Base-by-base conservation (phyloP, 2,797 vertebrate genomes). In the Gallirallus australis region DNA sequence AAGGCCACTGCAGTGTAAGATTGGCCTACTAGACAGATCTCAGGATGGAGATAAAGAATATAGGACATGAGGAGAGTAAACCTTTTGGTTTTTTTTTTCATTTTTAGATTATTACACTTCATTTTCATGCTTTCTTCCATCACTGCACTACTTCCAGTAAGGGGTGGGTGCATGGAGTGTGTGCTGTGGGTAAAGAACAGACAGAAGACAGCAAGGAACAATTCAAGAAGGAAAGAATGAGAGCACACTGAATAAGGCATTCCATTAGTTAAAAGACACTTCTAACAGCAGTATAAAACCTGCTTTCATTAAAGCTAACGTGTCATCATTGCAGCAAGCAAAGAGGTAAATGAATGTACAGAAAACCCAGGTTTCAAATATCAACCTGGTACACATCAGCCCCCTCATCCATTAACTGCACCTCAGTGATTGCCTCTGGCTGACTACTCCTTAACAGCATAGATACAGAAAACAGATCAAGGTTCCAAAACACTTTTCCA, bases 311-410 rank as follows among this genome's bases (percentile, higher is more conserved):
- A 92, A 88, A 93, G 30, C 86, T 63, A 86, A 54, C 33, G 52
- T 9, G 30, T 64, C 50, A 86, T 54, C 77, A 72, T 25, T 88
- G 79, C 72, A 95, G 89, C 82, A 95, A 85, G 39, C n/a, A 56
- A 72, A 72, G 57, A 90, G 71, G n/a, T 40, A 65, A 82, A 93
- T 40, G 27, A 94, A 85, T 56, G 53, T 71, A 76, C 80, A 93
- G 89, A 94, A 96, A 96, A 94, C 35, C 48, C 63, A 88, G 35
- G 68, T 76, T 95, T 96, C 85, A 94, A 47, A 83, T 90, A 90
- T 61, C 89, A 94, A 61, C 31, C 25, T 73, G 37, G 69, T 79
- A 92, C 30, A 27, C 63, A 94, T 90, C 61, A 73, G 39, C 40
- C 31, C 31, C 94, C 89, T 96, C 47, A 76, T 92, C 81, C 73